These are phyloP conservation scores for Crotalus horridus DNA, from an alignment of 2,113 vertebrate species.

Conservation along the genomic window DNA sequence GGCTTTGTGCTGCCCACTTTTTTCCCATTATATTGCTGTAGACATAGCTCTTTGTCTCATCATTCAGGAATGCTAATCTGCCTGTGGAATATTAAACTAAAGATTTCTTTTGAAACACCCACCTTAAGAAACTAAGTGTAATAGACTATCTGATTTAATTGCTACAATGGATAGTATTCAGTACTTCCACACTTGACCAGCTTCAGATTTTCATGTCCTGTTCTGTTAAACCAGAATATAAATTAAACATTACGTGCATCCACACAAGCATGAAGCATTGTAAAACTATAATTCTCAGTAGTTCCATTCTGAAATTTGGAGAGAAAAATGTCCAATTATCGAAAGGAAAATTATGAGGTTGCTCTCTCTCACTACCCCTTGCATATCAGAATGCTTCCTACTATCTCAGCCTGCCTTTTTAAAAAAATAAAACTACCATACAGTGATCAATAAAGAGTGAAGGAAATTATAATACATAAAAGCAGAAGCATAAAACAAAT, in stretches of 20 bases:
- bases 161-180: slow-evolving; percentile 19
- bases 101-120: slow-evolving; percentile 32
- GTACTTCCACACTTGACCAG: slow-evolving; percentile 32
- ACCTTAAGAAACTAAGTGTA: slow-evolving; percentile 39
- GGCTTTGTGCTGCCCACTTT: slow-evolving; percentile 52
- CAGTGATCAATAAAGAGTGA: neutral
- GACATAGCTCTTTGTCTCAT: slow-evolving; percentile 49
- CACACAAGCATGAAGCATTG: neutral
- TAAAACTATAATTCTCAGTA: neutral
- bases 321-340: neutral
- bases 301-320: neutral
- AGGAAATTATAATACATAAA: neutral
- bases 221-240: neutral
- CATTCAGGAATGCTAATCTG: slow-evolving; percentile 22
- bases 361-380: neutral
- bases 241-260: no score
- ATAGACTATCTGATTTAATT: slow-evolving; percentile 36
- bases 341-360: neutral
- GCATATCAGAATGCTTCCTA: neutral
- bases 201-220: neutral
- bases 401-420: neutral
- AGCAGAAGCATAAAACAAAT: neutral
- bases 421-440: neutral
- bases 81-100: slow-evolving; percentile 10
- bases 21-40: slow-evolving; percentile 45